Evolutionary conservation across 2,797 vertebrate species (phyloP).

Genomic region (Antrozous pallidus): DNA sequence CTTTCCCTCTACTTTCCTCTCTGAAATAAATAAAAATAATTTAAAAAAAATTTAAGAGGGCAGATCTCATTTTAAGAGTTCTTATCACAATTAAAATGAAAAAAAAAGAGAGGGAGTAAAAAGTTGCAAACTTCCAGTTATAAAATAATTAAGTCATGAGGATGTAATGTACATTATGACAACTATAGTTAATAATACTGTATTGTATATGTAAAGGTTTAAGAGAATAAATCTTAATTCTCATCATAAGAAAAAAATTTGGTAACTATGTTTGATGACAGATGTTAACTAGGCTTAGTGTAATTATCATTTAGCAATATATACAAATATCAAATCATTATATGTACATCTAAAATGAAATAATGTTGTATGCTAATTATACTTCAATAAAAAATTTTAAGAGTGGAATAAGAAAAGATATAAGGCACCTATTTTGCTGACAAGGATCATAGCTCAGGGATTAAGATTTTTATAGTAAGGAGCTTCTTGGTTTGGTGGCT

Average conservation of each 20-base stretch:
- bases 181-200: background rate
- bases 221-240: background rate
- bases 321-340: too few relatives aligned
- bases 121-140: background rate
- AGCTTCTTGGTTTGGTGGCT: background rate
- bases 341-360: too few relatives aligned
- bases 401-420: background rate
- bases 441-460: background rate
- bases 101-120: background rate
- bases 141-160: background rate
- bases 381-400: background rate
- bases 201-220: background rate
- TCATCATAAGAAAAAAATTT: background rate
- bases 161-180: background rate
- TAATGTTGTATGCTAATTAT: too few relatives aligned
- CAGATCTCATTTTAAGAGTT: background rate
- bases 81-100: background rate
- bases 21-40: too few relatives aligned
- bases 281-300: too few relatives aligned
- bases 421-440: background rate
- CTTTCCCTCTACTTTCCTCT: too few relatives aligned
- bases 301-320: too few relatives aligned
- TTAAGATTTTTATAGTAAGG: background rate
- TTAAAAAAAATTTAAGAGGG: background rate
- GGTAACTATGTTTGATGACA: too few relatives aligned